Evolutionary conservation across 2,797 vertebrate species (phyloP), one percentile per base, ranked within the genome.

Genomic region (Miichthys miiuy): DNA sequence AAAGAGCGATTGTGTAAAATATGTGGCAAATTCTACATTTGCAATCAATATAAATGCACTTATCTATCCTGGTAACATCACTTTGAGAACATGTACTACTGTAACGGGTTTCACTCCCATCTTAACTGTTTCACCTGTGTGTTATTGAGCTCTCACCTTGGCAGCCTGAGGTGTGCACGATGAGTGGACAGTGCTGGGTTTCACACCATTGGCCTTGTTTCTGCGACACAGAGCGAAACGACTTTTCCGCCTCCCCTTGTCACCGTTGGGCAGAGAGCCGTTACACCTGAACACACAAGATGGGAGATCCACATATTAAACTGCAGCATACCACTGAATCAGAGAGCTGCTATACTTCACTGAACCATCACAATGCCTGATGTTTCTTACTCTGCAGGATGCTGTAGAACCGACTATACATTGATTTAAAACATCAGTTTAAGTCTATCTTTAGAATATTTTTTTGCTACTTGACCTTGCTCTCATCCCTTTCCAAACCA

Each of bases 191-290:
- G 96, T 97, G 91, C 97, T 97, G 38, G 97, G 97, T 75, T 96
- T 97, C 92, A 99, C 98, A 47, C 98, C 97, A 77, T 97, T 99
- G 91, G 97, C 96, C 87, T 96, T 97, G 82, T 95, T 94, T 82
- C 96, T 96, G 94, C 96, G 97, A 91, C 96, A 96, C 86, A 99
- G 92, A 90, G 96, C 95, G 82, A 99, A 98, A 23, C 96, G 96
- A 87, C 97, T 99, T 93, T 95, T 97, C 83, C 97, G 94, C 86
- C 97, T 95, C 85, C 97, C 97, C 90, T 96, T 95, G 81, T 99
- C 97, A 27, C 97, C 97, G 27, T 92, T 96, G 75, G 97, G 97
- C 78, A 98, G 95, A 68, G 97, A 97, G 85, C 97, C 97, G 93
- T 99, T 99, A 93, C 97, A 98, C 90, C 98, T 92, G 79, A 48